Conservation (phyloP, 64 coral and sea anemone species). For the Stichodactyla mertensii region DNA sequence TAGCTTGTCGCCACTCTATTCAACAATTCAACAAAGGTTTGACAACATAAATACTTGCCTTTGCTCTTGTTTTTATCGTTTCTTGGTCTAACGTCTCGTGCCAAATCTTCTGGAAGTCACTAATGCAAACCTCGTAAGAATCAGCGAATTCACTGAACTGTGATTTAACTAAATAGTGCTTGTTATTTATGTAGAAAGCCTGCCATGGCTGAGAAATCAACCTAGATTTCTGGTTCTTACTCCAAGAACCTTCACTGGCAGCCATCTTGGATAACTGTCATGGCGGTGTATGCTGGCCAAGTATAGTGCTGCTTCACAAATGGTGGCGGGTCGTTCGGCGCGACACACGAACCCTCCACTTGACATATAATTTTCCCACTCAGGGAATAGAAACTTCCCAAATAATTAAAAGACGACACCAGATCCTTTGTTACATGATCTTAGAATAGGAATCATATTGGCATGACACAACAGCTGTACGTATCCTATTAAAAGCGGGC, state of each 20-base stretch:
- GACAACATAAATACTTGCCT: constrained; percentile 30
- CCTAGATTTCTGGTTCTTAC: constrained; percentile 32
- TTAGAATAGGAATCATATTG: too few species aligned
- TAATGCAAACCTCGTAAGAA: constrained; percentile 70
- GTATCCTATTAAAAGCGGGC: too few species aligned
- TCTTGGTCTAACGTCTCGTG: constrained; percentile 56
- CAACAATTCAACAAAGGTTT: too few species aligned
- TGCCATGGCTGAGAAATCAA: constrained; percentile 78
- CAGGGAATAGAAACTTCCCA: not conserved
- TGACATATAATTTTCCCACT: not conserved
- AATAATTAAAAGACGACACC: too few species aligned
- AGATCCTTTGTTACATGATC: too few species aligned
- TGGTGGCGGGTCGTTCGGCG: too few species aligned
- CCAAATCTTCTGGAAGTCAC: constrained; percentile 81
- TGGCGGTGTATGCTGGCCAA: not conserved
- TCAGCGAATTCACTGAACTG: constrained; percentile 41
- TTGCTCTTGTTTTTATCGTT: constrained; percentile 45
- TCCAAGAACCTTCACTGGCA: not conserved
- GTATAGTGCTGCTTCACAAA: not conserved
- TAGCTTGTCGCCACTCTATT: too few species aligned
- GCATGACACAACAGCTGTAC: too few species aligned
- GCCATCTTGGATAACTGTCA: constrained; percentile 1
- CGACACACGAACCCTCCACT: not conserved
- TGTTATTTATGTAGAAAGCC: constrained; percentile 41
- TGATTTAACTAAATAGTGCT: constrained; percentile 53